These are phyloP conservation scores for Phortica okadai DNA, from an alignment of 2,888 invertebrate genomes.

Conservation along the genomic window DNA sequence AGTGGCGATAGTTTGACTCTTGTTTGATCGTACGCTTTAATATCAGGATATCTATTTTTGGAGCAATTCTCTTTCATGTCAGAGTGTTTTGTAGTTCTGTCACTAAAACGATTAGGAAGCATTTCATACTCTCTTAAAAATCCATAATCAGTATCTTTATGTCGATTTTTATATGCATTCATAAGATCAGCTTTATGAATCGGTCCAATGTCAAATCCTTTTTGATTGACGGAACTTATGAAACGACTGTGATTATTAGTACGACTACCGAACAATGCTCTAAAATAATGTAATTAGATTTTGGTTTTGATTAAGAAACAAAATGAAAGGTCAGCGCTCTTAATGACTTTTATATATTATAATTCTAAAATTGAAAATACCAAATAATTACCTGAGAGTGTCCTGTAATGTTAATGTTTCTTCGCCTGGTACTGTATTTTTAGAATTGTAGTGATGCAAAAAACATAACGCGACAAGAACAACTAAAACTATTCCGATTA, in stretches of 20 bases:
- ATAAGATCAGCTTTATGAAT: constrained; percentile 85
- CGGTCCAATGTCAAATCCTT: constrained; percentile 89
- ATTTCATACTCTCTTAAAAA: constrained; percentile 95
- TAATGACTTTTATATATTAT: no score
- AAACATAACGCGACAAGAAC: constrained; percentile 81
- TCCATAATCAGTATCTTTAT: constrained; percentile 91
- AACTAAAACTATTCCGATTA: constrained; percentile 81
- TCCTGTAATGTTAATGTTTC: constrained; percentile 83
- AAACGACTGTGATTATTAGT: constrained; percentile 81
- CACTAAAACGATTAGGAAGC: constrained; percentile 90
- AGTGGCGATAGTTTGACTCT: constrained; percentile 87
- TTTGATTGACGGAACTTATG: constrained; percentile 79
- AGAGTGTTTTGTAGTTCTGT: constrained; percentile 90
- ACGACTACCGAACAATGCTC: constrained; percentile 75
- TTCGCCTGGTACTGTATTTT: constrained; percentile 81
- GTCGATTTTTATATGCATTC: constrained; percentile 87
- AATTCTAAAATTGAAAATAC: no score
- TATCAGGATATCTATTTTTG: constrained; percentile 95
- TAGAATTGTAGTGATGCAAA: constrained; percentile 82
- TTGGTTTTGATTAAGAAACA: constrained; percentile 15
- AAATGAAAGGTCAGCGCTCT: no score
- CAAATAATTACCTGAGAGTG: constrained; percentile 79
- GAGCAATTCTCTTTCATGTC: constrained; percentile 90
- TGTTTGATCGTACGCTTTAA: constrained; percentile 95
- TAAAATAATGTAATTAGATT: constrained; percentile 45